phyloP scores from a whole-genome alignment of 2,113 vertebrate genomes.

The Microcebus ravelobensis region DNA sequence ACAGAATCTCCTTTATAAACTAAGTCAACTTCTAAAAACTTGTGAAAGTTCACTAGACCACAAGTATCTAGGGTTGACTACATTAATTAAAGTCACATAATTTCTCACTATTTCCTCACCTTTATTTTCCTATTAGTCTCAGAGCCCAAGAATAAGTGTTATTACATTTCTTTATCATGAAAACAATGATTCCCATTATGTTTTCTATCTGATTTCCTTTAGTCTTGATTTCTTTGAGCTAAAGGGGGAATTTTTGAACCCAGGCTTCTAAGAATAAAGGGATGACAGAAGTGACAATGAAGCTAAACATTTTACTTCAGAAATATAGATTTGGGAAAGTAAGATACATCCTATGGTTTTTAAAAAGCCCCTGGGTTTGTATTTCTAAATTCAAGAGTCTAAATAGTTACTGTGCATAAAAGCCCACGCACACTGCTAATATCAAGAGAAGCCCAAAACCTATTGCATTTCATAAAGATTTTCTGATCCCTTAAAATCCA shows the following conservation, averaged over 20 bases:
- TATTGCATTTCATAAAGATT: not conserved
- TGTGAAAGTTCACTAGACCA: not conserved
- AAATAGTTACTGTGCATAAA: not conserved
- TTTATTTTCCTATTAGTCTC: not conserved
- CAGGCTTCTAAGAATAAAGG: not conserved
- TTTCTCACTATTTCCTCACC: not conserved
- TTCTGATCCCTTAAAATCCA: not conserved
- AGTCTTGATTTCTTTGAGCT: not conserved
- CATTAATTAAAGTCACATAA: not conserved
- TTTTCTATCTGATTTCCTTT: conserved; percentile 22
- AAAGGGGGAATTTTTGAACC: not conserved
- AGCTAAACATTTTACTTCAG: not conserved
- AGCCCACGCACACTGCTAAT: not conserved
- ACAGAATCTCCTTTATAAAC: not conserved
- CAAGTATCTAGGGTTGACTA: not conserved
- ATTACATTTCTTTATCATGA: not conserved
- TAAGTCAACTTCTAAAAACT: not conserved
- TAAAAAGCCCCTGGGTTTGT: not conserved
- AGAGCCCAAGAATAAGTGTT: not conserved
- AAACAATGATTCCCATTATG: not conserved
- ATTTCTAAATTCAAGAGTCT: conserved; percentile 20
- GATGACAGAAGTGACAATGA: not conserved
- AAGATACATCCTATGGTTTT: not conserved
- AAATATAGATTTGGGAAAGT: not conserved
- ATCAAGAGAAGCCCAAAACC: not conserved